A percentile compares a stretch with the other conserved stretches of the same genome.
phyloP scores from a whole-genome alignment of 2,888 invertebrate genomes.

The Drosophila limbata region DNA sequence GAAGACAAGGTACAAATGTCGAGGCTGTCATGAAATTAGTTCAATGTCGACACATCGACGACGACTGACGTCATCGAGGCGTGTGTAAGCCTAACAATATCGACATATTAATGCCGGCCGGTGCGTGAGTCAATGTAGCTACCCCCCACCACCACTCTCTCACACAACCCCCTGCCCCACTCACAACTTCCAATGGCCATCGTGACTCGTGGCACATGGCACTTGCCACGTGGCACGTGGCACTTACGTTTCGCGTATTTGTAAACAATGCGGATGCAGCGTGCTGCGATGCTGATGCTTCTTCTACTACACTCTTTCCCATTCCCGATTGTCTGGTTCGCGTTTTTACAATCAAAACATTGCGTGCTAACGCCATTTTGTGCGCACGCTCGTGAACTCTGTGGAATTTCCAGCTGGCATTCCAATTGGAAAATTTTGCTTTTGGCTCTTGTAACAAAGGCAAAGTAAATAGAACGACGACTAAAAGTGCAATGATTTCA shows the following conservation, averaged over 20 bases:
- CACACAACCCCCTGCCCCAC: no score
- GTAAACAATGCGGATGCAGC: conserved; percentile 62
- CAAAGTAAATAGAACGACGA: conserved; percentile 29
- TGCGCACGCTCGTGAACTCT: conserved; percentile 62
- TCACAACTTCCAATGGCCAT: conserved; percentile 36
- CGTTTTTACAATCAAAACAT: conserved; percentile 72
- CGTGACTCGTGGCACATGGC: conserved; percentile 23
- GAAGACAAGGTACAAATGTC: not conserved
- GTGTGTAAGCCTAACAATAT: conserved; percentile 17
- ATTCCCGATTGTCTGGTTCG: conserved; percentile 12
- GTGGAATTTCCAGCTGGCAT: conserved; percentile 45
- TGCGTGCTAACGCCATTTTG: conserved; percentile 18
- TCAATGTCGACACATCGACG: conserved; percentile 56
- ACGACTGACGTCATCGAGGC: conserved; percentile 57
- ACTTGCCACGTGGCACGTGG: conserved; percentile 55
- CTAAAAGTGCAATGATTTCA: conserved; percentile 37
- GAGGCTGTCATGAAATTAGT: conserved; percentile 53
- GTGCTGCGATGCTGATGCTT: conserved; percentile 13
- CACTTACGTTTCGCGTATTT: conserved; percentile 53
- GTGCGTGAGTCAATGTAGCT: conserved; percentile 9
- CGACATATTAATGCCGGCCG: conserved; percentile 49
- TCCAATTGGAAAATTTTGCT: conserved; percentile 25
- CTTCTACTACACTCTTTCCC: conserved; percentile 23
- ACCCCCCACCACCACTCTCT: no score
- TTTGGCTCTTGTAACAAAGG: conserved; percentile 28